Evolutionary conservation across 2,888 invertebrate genomes (phyloP).

Genomic region (Cotesia congregata): DNA sequence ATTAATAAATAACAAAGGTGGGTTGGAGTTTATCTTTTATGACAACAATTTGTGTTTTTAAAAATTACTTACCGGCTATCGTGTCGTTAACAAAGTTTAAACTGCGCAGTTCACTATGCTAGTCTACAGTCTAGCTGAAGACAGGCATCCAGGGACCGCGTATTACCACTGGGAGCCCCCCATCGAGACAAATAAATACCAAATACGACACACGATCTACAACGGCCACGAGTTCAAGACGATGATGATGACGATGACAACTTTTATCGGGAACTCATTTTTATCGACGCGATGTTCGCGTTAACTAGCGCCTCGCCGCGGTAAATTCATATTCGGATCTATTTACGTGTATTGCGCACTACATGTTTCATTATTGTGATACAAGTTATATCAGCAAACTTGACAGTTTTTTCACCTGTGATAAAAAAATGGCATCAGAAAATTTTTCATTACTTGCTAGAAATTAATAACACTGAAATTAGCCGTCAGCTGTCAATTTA

Average conservation of each 20-base stretch:
- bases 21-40: background rate
- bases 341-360: no score
- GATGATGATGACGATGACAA: slow-evolving; percentile 18
- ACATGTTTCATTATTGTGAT: no score
- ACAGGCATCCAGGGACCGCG: slow-evolving; percentile 59
- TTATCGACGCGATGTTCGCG: slow-evolving; percentile 9
- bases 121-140: slow-evolving; percentile 48
- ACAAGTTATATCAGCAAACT: no score
- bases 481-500: no score
- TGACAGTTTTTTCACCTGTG: no score
- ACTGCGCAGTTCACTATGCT: slow-evolving; percentile 64
- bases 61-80: slow-evolving; percentile 63
- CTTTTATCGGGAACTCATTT: background rate
- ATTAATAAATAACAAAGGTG: background rate
- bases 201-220: slow-evolving; percentile 39
- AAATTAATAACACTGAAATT: no score
- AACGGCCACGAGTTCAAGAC: slow-evolving; percentile 5
- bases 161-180: slow-evolving; percentile 51
- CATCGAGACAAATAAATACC: slow-evolving; percentile 13
- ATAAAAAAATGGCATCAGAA: no score
- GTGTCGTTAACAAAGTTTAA: slow-evolving; percentile 61
- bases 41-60: background rate
- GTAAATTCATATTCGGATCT: slow-evolving; percentile 30
- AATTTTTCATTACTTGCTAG: no score
- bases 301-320: slow-evolving; percentile 29